Evolutionary conservation across 2,113 vertebrate species (phyloP), one percentile per base, ranked within the genome.

Genomic region (Lophotis ruficrista): DNA sequence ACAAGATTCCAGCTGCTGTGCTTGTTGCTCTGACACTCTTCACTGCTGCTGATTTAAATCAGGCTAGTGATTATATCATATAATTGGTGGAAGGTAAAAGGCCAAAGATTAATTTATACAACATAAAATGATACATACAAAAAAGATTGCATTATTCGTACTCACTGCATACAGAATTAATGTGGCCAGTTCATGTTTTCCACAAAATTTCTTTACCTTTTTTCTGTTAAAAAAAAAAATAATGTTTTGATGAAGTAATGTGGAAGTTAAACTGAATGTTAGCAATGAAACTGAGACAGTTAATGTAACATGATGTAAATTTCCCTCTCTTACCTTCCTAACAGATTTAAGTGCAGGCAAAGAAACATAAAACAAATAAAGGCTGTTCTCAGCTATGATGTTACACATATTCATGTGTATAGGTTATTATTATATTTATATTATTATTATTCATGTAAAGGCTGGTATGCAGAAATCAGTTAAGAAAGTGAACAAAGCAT

Each of bases 1-100:
- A 68, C 87, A 94, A 48, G 66, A 23, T 79, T 54, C 61, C 51
- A 80, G 83, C 78, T 88, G 21, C 58, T 78, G 21, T 47, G 58
- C 12, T 30, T 71, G 10, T 82, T 83, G 18, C 43, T 95, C 75
- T 88, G 89, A 85, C 71, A 89, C 60, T 70, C 64, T 95, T 91
- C 60, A 71, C 27, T 94, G 93, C 61, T 87, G 53, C 77, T 88
- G 83, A 91, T 94, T 93, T 95, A 93, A 96, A 96, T 68, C 35
- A 91, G 53, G 25, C 10, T 83, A 71, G 51, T 95, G 88, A 94
- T 94, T 92, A 93, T 96, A 87, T 66, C 18, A 6, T 77, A 70
- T 89, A 25, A 68, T 30, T 92, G 57, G 82, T 93, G 88, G 94
- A 96, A 97, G 18, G 64, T 84, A 94, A 94, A 94, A 97, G 37